Percentiles rank a stretch among this genome's conserved stretches.
Conservation (phyloP, 2,888 invertebrate species). For the Tinea semifulvella region DNA sequence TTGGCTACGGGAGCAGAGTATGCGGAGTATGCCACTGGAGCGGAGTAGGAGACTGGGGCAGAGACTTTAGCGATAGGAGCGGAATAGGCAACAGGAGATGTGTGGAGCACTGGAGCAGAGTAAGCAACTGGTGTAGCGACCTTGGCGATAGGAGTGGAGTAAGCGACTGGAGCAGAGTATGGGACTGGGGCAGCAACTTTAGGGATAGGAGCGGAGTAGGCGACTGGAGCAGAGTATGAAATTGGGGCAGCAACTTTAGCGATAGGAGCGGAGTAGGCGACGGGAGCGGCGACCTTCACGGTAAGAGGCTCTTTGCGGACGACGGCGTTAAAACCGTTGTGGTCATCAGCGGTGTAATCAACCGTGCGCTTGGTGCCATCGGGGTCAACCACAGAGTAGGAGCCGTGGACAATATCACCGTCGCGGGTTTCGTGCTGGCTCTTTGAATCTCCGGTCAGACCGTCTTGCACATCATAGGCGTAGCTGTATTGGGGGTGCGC, state of each 20-base stretch:
- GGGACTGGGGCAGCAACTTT: constrained; percentile 23
- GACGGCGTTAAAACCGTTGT: constrained; percentile 18
- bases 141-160: constrained; percentile 24
- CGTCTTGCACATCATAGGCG: constrained; percentile 31
- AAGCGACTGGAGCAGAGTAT: constrained; percentile 28
- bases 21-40: constrained; percentile 22
- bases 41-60: constrained; percentile 18
- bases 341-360: constrained; percentile 37
- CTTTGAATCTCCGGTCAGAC: constrained; percentile 39
- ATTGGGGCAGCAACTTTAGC: constrained; percentile 25
- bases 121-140: constrained; percentile 31
- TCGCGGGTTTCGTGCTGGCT: constrained; percentile 53
- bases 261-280: constrained; percentile 30
- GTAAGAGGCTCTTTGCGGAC: constrained; percentile 32
- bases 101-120: constrained; percentile 22
- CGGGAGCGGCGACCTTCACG: constrained; percentile 31
- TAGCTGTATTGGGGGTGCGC: constrained; percentile 17
- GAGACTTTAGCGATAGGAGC: constrained; percentile 22
- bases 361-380: constrained; percentile 42
- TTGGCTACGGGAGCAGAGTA: constrained; percentile 24
- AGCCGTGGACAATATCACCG: constrained; percentile 58
- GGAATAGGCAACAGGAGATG: constrained; percentile 31
- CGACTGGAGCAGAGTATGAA: constrained; percentile 26
- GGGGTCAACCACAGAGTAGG: constrained; percentile 42
- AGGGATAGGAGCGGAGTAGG: constrained; percentile 20